Percentiles rank a stretch among this genome's conserved stretches.
These are phyloP conservation scores for Lipophrys pholis DNA, from an alignment of 2,113 vertebrate genomes.

Conservation along the genomic window DNA sequence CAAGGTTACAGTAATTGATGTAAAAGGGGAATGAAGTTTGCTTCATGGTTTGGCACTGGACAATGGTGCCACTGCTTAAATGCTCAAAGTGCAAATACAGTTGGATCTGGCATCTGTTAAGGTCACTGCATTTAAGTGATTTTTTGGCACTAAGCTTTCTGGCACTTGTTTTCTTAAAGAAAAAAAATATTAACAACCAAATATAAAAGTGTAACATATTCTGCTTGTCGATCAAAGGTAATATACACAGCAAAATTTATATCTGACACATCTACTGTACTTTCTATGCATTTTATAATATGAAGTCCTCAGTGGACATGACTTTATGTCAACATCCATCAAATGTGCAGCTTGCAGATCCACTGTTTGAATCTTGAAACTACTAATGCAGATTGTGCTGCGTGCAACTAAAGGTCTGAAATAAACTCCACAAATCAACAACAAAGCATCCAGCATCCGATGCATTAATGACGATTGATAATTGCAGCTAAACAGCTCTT, in stretches of 20 bases:
- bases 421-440: background rate
- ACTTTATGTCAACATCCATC: constrained; percentile 15
- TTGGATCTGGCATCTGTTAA: constrained; percentile 50
- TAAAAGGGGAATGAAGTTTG: constrained; percentile 17
- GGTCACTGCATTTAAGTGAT: constrained; percentile 44
- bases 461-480: constrained; percentile 35
- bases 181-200: constrained; percentile 29
- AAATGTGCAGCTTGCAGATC: constrained; percentile 30
- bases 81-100: constrained; percentile 52
- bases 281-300: too few relatives aligned
- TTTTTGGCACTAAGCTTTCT: constrained; percentile 44
- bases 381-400: constrained; percentile 14
- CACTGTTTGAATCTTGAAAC: constrained; percentile 26
- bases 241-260: too few relatives aligned
- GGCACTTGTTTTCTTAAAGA: constrained; percentile 35
- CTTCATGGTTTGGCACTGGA: constrained; percentile 28
- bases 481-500: constrained; percentile 28
- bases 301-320: background rate
- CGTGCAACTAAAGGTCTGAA: constrained; percentile 6
- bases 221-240: too few relatives aligned
- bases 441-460: constrained; percentile 2
- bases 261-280: too few relatives aligned
- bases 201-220: constrained; percentile 27
- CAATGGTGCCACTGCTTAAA: constrained; percentile 25
- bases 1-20: constrained; percentile 35